Evolutionary conservation across 2,797 vertebrate genomes (phyloP), one percentile per base, ranked within the genome.

Genomic region (Dallia pectoralis): DNA sequence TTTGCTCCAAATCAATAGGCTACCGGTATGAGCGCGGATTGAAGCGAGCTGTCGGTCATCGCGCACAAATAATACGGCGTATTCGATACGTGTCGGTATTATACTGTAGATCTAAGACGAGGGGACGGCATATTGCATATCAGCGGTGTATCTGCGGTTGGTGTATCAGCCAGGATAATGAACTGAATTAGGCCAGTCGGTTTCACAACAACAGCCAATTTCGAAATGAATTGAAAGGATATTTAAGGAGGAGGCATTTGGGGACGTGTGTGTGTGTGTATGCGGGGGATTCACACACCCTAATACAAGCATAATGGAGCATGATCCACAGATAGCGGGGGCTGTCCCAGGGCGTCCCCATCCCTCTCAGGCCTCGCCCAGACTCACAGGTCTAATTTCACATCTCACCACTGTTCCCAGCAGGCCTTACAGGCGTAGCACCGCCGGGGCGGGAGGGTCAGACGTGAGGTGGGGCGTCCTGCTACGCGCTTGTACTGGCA

Each of bases 391-490:
- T 91, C 90, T 88, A 86, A 86, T 91, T 85, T 86, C 87, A 87
- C 87, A 86, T 94, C 93, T 93, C 91, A 93, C 88, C 83, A 91
- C 89, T 91, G 85, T 88, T 94, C 93, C 94, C 93, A 87, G 88
- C 88, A 93, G 94, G 91, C 90, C 87, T 93, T 90, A 83, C 89
- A 89, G 84, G 88, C 93, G 91, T 89, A 91, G 85, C 89, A 79
- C 87, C 94, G 92, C 92, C 93, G 91, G 89, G 89, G 91, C 92
- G 90, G 88, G 89, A 91, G 90, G 82, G 86, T 89, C 87, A 72
- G 78, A 88, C 87, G 87, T 86, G 87, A 91, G 78, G 88, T 77
- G 84, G 89, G 88, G 81, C 77, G 85, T 84, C 88, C 92, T 88
- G 87, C 86, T 88, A 90, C 90, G 89, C 82, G 82, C 83, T 82